Evolutionary conservation across 2,113 vertebrate species (phyloP).

Genomic region (Alectura lathami): DNA sequence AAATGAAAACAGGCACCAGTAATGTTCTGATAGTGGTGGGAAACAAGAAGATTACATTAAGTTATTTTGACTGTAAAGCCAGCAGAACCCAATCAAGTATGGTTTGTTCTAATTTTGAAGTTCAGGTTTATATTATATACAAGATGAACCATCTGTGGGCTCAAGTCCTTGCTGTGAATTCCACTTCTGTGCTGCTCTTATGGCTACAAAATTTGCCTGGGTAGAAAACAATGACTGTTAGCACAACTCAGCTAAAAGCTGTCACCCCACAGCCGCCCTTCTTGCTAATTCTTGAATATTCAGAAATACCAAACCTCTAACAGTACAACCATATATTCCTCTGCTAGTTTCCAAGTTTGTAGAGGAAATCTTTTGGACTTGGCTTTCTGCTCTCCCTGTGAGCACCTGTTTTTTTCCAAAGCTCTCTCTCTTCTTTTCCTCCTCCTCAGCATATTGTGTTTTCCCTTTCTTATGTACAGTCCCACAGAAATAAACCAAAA

Average conservation of each 20-base stretch:
- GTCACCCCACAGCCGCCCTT: not conserved
- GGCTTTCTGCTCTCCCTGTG: not conserved
- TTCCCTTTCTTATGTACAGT: no score
- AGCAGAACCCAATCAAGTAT: not conserved
- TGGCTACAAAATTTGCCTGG: not conserved
- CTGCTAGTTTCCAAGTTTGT: not conserved
- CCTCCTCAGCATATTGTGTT: not conserved
- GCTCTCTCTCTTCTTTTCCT: not conserved
- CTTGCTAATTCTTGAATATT: not conserved
- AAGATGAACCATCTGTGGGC: not conserved
- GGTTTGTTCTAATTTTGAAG: not conserved
- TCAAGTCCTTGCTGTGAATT: not conserved
- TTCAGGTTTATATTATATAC: not conserved
- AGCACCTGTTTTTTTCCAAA: not conserved
- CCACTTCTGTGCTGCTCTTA: not conserved
- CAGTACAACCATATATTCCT: not conserved
- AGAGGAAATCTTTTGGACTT: not conserved
- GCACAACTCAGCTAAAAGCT: not conserved
- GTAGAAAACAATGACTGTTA: not conserved
- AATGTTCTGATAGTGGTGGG: not conserved
- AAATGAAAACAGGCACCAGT: slow-evolving; percentile 37
- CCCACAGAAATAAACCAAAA: not conserved
- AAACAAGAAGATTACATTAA: not conserved
- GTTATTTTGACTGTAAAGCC: slow-evolving; percentile 18
- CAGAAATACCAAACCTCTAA: not conserved